A percentile compares a stretch with the other conserved stretches of the same genome.
These are phyloP conservation scores for Calcarius lapponicus DNA, from an alignment of 2,797 vertebrate species.

Conservation along the genomic window DNA sequence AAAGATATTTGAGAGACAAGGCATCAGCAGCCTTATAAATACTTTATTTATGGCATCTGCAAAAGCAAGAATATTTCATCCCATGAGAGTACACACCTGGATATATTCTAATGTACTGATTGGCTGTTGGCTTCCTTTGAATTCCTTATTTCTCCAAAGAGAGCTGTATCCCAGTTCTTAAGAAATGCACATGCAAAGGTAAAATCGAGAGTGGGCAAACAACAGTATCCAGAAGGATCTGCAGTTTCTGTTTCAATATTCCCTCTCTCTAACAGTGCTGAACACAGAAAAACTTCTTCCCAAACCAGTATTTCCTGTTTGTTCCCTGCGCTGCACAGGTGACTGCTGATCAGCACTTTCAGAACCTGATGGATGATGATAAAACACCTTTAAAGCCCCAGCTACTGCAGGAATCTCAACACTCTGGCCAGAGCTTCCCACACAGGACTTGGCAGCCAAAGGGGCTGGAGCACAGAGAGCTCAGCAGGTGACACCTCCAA, in stretches of 20 bases:
- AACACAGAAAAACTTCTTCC: neutral
- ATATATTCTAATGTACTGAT: rapidly evolving
- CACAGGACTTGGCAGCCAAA: neutral
- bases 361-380: neutral
- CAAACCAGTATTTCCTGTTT: neutral
- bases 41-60: neutral
- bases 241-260: neutral
- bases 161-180: neutral
- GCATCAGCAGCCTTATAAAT: neutral
- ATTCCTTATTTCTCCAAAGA: neutral
- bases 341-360: neutral
- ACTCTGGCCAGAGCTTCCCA: neutral
- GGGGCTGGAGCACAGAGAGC: neutral
- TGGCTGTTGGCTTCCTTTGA: neutral
- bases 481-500: neutral
- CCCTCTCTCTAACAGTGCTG: neutral
- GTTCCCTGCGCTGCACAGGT: neutral
- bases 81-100: neutral
- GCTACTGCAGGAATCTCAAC: neutral
- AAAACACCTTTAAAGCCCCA: neutral
- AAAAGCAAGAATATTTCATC: neutral
- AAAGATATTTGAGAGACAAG: neutral
- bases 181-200: neutral
- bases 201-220: neutral
- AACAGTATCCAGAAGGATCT: neutral